These are phyloP conservation scores for Butorides virescens DNA, from an alignment of 2,113 vertebrate species.

Conservation along the genomic window DNA sequence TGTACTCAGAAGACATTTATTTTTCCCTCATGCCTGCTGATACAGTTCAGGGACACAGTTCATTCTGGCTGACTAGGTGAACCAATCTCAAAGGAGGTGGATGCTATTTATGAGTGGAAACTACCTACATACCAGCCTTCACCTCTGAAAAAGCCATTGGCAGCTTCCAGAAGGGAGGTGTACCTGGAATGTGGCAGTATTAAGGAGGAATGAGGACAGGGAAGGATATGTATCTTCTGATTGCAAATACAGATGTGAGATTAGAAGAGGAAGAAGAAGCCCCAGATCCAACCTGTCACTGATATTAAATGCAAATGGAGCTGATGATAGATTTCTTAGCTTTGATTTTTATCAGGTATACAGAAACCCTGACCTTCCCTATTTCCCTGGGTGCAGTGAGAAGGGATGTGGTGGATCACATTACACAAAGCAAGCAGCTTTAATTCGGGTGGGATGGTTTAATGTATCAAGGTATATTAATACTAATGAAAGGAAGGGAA, in stretches of 20 bases:
- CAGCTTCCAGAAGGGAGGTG: neutral
- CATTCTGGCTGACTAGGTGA: neutral
- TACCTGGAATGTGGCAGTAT: neutral
- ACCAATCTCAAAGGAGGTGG: neutral
- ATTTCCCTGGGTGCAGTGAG: neutral
- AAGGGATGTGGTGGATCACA: neutral
- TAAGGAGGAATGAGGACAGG: neutral
- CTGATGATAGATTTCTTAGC: neutral
- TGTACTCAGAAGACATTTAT: neutral
- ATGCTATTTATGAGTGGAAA: neutral
- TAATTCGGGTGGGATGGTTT: neutral
- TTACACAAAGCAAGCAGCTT: neutral
- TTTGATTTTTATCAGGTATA: neutral
- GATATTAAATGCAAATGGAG: neutral
- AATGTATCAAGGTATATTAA: neutral
- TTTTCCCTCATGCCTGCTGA: neutral
- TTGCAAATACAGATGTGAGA: neutral
- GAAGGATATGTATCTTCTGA: neutral
- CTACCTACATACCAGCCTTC: neutral
- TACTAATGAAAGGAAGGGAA: neutral
- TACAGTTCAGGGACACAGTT: neutral
- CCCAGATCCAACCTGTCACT: neutral
- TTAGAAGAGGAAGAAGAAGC: neutral
- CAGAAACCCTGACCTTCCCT: neutral
- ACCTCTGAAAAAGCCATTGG: neutral